phyloP scores from a whole-genome alignment of 2,113 vertebrate species.

The Rissa tridactyla region DNA sequence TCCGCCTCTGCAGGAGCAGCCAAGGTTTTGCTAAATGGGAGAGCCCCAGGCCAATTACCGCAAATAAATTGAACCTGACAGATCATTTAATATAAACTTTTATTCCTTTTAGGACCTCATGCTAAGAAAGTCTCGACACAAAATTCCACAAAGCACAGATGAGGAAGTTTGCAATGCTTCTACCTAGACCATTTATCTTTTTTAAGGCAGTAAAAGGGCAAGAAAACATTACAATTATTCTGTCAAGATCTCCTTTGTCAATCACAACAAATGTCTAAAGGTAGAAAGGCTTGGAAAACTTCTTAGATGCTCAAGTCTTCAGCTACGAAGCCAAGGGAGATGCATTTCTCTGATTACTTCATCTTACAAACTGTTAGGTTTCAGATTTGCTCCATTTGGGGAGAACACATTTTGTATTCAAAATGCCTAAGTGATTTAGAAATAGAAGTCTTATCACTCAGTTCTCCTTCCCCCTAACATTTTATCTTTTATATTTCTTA shows the following conservation, averaged over 20 bases:
- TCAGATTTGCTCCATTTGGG: not conserved
- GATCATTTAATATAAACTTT: constrained; percentile 29
- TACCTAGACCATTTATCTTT: not conserved
- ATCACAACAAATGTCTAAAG: not conserved
- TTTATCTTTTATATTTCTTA: not conserved
- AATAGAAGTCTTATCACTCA: not conserved
- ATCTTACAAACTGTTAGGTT: not conserved
- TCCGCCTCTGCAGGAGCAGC: not conserved
- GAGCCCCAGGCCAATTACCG: not conserved
- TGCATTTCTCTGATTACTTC: not conserved
- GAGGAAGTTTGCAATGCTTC: not conserved
- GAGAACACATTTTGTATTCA: not conserved
- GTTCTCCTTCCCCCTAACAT: not conserved
- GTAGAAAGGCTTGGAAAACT: not conserved
- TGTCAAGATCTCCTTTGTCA: not conserved
- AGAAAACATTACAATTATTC: not conserved
- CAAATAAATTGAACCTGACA: constrained; percentile 50
- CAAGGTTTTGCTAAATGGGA: constrained; percentile 11
- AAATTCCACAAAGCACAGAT: not conserved
- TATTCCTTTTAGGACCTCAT: not conserved
- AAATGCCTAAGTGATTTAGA: not conserved
- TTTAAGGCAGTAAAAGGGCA: not conserved
- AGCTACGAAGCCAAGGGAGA: not conserved
- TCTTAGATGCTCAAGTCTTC: not conserved
- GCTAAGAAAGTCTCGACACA: not conserved